phyloP scores from a whole-genome alignment of 2,888 invertebrate genomes.

The Cremastobaeus sp. region DNA sequence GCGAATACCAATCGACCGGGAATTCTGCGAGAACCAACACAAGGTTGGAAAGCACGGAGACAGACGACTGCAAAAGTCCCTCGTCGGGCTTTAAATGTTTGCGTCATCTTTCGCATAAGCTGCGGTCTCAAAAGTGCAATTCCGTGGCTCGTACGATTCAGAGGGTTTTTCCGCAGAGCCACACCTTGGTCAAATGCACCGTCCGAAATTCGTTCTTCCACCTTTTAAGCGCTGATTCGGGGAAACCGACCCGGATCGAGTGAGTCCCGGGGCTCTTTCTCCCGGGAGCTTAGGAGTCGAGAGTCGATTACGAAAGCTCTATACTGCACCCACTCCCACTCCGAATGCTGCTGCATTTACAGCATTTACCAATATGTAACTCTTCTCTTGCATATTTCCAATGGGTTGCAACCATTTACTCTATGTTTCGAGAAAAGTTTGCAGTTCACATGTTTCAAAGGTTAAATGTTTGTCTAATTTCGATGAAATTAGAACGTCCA shows the following conservation, averaged over 20 bases:
- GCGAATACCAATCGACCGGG: no score
- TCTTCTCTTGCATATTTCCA: neutral
- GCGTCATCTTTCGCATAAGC: conserved; percentile 16
- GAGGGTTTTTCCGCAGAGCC: conserved; percentile 19
- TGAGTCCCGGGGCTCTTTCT: conserved; percentile 56
- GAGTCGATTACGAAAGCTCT: conserved; percentile 58
- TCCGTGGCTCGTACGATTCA: conserved; percentile 9
- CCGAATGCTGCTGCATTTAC: conserved; percentile 31
- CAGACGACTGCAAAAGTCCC: no score
- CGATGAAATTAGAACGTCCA: no score
- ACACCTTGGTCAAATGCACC: conserved; percentile 40
- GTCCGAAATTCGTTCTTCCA: conserved; percentile 51
- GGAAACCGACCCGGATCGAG: conserved; percentile 56
- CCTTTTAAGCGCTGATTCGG: conserved; percentile 55
- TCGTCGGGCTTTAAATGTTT: conserved; percentile 3
- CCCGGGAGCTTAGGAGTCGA: conserved; percentile 57
- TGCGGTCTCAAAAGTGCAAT: conserved; percentile 9
- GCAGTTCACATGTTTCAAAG: no score
- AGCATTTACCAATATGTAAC: conserved; percentile 21
- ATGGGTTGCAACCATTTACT: no score
- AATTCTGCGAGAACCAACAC: no score
- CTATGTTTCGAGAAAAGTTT: no score
- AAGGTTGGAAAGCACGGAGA: no score
- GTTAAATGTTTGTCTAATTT: no score
- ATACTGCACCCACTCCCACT: conserved; percentile 44